Percentiles rank a stretch among this genome's conserved stretches.
phyloP scores from a whole-genome alignment of 2,888 invertebrate genomes.

The Calameuta filiformis region DNA sequence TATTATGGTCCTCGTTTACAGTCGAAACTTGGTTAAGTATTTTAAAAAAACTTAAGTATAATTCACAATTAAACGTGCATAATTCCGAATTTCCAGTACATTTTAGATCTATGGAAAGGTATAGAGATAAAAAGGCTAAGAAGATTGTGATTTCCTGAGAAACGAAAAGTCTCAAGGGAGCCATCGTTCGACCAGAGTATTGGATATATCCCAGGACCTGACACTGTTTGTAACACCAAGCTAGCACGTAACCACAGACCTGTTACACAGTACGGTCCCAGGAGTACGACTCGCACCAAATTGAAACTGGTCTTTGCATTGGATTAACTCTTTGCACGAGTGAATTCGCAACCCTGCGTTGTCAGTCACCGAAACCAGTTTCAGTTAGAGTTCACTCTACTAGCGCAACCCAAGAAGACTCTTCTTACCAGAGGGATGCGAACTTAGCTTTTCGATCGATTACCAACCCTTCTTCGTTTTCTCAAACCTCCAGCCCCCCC shows the following conservation, averaged over 20 bases:
- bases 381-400: not conserved
- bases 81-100: no score
- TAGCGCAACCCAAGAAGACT: not conserved
- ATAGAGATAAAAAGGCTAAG: no score
- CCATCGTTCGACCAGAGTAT: conserved; percentile 45
- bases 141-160: conserved; percentile 50
- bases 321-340: conserved; percentile 54
- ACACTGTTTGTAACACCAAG: conserved; percentile 37
- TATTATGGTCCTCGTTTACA: no score
- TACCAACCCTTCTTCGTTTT: not conserved
- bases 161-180: conserved; percentile 49
- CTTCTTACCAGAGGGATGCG: not conserved
- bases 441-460: not conserved
- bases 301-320: conserved; percentile 61
- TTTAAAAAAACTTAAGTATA: no score
- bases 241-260: conserved; percentile 37
- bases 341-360: conserved; percentile 28
- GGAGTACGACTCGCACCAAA: conserved; percentile 53
- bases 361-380: conserved; percentile 12
- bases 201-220: conserved; percentile 40
- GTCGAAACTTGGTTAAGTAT: no score
- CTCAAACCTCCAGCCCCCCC: not conserved
- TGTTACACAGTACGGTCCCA: conserved; percentile 36
- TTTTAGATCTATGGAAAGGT: no score
- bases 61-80: no score